phyloP scores from a whole-genome alignment of 1,140 invertebrate species.

The Planococcus citri region DNA sequence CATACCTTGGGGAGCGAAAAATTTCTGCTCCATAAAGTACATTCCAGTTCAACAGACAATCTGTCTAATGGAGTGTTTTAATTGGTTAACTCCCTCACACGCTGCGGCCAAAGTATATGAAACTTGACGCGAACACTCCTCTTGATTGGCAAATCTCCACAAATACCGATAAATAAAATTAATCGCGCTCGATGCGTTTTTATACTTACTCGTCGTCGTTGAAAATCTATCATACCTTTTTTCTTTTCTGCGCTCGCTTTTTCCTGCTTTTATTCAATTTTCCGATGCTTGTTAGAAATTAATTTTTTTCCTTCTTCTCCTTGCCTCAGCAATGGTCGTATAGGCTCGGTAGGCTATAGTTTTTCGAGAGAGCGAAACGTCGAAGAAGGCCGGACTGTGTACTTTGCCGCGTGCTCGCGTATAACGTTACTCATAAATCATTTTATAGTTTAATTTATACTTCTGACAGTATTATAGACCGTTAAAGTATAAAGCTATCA shows the following conservation, averaged over 20 bases:
- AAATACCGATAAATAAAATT: not conserved
- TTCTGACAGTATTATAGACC: conserved; percentile 6
- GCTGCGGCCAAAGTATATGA: not conserved
- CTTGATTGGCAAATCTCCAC: conserved; percentile 16
- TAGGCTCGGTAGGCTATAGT: no score
- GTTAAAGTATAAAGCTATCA: conserved; percentile 8
- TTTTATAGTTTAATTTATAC: conserved; percentile 8
- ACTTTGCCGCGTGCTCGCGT: not conserved
- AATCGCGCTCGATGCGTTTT: not conserved
- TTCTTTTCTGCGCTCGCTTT: no score
- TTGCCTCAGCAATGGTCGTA: no score
- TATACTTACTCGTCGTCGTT: no score
- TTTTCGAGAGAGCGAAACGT: no score
- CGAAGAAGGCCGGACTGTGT: not conserved
- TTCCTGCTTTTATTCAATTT: no score
- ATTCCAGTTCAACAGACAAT: conserved; percentile 15
- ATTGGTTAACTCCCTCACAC: not conserved
- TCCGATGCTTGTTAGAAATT: no score
- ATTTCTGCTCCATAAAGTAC: conserved; percentile 18
- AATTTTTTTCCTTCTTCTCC: no score
- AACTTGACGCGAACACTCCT: not conserved
- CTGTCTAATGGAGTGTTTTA: conserved; percentile 15
- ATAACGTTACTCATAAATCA: not conserved
- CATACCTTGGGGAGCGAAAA: not conserved
- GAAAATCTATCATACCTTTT: no score